These are phyloP conservation scores for Poicephalus gulielmi DNA, from an alignment of 2,113 vertebrate species.

Conservation along the genomic window DNA sequence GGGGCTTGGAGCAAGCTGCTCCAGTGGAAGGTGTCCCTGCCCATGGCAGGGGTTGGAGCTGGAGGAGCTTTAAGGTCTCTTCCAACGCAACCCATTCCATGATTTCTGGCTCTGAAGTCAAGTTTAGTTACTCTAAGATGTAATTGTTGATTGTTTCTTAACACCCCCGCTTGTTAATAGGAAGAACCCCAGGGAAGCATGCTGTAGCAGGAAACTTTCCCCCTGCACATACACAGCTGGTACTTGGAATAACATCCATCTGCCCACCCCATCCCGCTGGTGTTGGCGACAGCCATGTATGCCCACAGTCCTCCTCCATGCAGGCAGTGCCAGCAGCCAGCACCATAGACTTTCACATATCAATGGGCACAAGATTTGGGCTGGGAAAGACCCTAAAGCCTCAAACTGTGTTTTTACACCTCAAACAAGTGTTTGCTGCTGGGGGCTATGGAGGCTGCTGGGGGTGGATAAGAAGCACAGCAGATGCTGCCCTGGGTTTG, in stretches of 20 bases:
- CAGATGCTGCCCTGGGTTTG: background rate
- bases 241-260: fast-evolving
- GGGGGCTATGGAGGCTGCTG: background rate
- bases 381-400: background rate
- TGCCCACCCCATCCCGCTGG: background rate
- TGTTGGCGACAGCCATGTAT: background rate
- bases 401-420: fast-evolving
- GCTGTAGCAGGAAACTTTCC: no score
- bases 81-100: background rate
- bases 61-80: background rate
- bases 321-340: background rate
- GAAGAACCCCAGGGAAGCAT: background rate
- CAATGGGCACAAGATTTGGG: background rate
- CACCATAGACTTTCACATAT: fast-evolving
- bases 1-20: background rate
- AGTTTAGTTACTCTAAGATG: background rate
- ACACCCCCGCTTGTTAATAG: background rate
- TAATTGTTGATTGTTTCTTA: background rate
- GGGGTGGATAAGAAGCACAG: background rate
- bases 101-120: background rate
- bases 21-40: background rate
- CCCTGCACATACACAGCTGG: fast-evolving
- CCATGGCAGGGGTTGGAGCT: background rate
- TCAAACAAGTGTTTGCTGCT: background rate
- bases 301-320: background rate